These are phyloP conservation scores for Passer montanus DNA, from an alignment of 2,113 vertebrate genomes.

Conservation along the genomic window DNA sequence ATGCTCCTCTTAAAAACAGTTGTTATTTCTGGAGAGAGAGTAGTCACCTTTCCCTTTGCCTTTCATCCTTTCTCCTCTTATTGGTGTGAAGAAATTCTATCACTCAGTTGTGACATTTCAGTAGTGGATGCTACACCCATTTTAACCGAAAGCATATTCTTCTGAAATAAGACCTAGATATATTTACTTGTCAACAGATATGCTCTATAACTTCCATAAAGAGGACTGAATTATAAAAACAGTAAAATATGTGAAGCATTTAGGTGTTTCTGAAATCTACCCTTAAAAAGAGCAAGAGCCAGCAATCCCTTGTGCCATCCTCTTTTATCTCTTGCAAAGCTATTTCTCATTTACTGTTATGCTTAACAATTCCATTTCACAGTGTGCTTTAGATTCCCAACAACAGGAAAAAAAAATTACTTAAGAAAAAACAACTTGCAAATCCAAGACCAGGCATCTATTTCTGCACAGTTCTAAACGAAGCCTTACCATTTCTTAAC, in stretches of 20 bases:
- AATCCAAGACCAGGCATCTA: neutral
- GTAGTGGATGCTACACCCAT: neutral
- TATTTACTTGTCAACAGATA: constrained; percentile 42
- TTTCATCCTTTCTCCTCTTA: constrained; percentile 6
- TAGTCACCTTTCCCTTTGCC: neutral
- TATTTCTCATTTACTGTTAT: constrained; percentile 13
- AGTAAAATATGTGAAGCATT: neutral
- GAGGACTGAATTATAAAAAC: constrained; percentile 11
- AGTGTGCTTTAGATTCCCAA: constrained; percentile 7
- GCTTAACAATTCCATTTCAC: constrained; percentile 4
- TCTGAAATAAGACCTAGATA: constrained; percentile 34
- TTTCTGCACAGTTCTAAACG: constrained; percentile 6
- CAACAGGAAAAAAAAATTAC: neutral
- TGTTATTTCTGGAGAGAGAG: neutral
- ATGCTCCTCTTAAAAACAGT: neutral
- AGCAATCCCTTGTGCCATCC: neutral
- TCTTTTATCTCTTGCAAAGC: constrained; percentile 19
- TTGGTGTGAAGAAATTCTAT: constrained; percentile 13
- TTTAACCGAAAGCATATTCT: constrained; percentile 30
- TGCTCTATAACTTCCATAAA: neutral
- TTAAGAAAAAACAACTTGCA: neutral
- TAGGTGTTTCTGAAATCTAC: constrained; percentile 24
- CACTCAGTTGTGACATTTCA: constrained; percentile 48
- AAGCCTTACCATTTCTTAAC: constrained; percentile 4
- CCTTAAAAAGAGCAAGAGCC: constrained; percentile 29